Evolutionary conservation across 2,113 vertebrate species (phyloP).

Genomic region (Sinocyclocheilus grahami): DNA sequence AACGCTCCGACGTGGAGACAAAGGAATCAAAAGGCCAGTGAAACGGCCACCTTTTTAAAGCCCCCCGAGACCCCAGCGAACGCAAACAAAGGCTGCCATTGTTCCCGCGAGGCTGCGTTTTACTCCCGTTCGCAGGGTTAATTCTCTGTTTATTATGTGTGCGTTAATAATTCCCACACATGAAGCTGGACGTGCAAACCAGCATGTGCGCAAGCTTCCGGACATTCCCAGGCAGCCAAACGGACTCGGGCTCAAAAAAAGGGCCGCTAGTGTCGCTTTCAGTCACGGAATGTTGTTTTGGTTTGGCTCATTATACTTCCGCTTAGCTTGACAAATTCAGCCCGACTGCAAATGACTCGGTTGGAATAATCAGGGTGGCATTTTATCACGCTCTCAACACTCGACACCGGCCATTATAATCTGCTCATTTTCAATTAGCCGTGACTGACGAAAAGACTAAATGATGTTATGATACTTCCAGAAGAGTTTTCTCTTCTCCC

Average conservation of each 20-base stretch:
- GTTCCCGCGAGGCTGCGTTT: slow-evolving; percentile 60
- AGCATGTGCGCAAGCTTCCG: neutral
- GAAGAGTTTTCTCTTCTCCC: neutral
- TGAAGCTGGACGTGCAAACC: slow-evolving; percentile 32
- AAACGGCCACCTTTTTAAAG: slow-evolving; percentile 52
- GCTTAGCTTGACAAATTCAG: slow-evolving; percentile 38
- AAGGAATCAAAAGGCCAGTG: slow-evolving; percentile 41
- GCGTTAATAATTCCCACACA: slow-evolving; percentile 61
- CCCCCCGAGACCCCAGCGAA: slow-evolving; percentile 34
- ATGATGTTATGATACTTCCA: slow-evolving; percentile 9
- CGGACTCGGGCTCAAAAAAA: neutral
- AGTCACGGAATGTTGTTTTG: slow-evolving; percentile 14
- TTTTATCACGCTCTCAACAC: slow-evolving; percentile 56
- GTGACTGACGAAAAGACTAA: slow-evolving; percentile 19
- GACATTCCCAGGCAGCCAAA: neutral
- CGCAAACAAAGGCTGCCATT: slow-evolving; percentile 68
- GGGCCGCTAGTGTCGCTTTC: neutral
- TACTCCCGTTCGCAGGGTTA: slow-evolving; percentile 56
- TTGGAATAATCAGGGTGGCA: slow-evolving; percentile 44
- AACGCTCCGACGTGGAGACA: neutral
- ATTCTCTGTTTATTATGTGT: slow-evolving; percentile 62
- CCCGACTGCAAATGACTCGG: neutral
- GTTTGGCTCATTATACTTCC: slow-evolving; percentile 20
- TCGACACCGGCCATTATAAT: slow-evolving; percentile 50
- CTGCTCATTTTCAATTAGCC: slow-evolving; percentile 20